These are phyloP conservation scores for Danionella cerebrum DNA, from an alignment of 2,113 vertebrate genomes.

Conservation along the genomic window DNA sequence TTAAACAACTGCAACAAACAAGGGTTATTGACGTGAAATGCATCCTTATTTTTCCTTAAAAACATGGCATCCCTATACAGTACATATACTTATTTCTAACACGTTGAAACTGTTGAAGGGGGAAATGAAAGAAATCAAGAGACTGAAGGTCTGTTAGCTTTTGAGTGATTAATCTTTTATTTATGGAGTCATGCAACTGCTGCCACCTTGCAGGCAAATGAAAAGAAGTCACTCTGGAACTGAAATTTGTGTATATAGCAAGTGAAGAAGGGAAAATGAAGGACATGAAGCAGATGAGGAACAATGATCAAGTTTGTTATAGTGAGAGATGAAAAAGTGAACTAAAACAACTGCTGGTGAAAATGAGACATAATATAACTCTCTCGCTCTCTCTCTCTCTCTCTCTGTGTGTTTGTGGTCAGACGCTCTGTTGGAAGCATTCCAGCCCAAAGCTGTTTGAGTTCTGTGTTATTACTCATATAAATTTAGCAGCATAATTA, in stretches of 20 bases:
- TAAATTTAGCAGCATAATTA: slow-evolving; percentile 38
- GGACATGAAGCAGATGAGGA: background rate
- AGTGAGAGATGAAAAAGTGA: background rate
- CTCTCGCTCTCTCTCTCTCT: too few relatives aligned
- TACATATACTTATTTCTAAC: too few relatives aligned
- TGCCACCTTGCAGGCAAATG: slow-evolving; percentile 14
- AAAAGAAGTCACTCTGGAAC: background rate
- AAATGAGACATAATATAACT: background rate
- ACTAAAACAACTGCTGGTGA: background rate
- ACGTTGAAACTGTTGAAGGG: background rate
- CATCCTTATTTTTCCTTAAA: too few relatives aligned
- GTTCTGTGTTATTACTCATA: slow-evolving; percentile 31
- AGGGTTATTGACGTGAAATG: too few relatives aligned
- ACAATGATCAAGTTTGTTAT: background rate
- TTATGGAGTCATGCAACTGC: background rate
- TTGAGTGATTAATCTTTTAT: slow-evolving; percentile 20
- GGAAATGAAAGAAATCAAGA: background rate
- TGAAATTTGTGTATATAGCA: slow-evolving; percentile 1
- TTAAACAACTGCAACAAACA: too few relatives aligned
- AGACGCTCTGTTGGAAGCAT: background rate
- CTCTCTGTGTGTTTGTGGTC: background rate
- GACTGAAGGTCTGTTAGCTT: background rate
- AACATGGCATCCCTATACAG: too few relatives aligned
- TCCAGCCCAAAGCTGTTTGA: background rate
- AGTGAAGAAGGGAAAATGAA: slow-evolving; percentile 3